Evolutionary conservation across 2,797 vertebrate species (phyloP).

Genomic region (Acrossocheilus wenchowensis): DNA sequence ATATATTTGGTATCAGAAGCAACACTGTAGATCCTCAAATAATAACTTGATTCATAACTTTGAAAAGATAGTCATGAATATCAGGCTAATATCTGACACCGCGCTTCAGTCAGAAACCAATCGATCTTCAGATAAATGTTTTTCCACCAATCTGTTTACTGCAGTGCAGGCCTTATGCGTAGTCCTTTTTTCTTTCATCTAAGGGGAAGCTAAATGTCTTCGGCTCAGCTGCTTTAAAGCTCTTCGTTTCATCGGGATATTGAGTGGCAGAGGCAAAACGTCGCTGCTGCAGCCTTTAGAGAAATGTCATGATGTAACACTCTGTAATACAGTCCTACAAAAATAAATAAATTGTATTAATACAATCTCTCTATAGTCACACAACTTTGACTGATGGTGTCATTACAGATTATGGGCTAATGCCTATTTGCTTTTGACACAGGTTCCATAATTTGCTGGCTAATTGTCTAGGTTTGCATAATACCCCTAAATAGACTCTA

Average conservation of each 20-base stretch:
- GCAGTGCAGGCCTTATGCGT: background rate
- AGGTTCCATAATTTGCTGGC: slow-evolving; percentile 12
- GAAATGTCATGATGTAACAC: background rate
- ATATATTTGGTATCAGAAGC: background rate
- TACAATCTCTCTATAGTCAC: background rate
- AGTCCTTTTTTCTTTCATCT: background rate
- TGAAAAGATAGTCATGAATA: background rate
- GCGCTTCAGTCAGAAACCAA: background rate
- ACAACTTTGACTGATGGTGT: background rate
- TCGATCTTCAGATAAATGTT: background rate
- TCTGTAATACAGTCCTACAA: background rate
- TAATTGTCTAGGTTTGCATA: slow-evolving; percentile 17
- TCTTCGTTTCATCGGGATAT: slow-evolving; percentile 62
- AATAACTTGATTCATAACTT: background rate
- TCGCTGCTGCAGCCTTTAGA: background rate
- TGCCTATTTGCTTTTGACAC: slow-evolving; percentile 20
- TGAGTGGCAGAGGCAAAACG: slow-evolving; percentile 61
- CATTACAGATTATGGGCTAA: background rate
- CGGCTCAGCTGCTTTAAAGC: slow-evolving; percentile 65
- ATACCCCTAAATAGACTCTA: slow-evolving; percentile 21
- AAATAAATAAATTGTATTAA: background rate
- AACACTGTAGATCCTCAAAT: background rate
- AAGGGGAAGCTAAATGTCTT: slow-evolving; percentile 59
- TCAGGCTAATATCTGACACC: background rate
- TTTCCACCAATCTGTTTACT: background rate